Percentiles rank a stretch among this genome's conserved stretches.
Evolutionary conservation across 2,888 invertebrate genomes (phyloP).

Genomic region (Subacronicta megacephala): DNA sequence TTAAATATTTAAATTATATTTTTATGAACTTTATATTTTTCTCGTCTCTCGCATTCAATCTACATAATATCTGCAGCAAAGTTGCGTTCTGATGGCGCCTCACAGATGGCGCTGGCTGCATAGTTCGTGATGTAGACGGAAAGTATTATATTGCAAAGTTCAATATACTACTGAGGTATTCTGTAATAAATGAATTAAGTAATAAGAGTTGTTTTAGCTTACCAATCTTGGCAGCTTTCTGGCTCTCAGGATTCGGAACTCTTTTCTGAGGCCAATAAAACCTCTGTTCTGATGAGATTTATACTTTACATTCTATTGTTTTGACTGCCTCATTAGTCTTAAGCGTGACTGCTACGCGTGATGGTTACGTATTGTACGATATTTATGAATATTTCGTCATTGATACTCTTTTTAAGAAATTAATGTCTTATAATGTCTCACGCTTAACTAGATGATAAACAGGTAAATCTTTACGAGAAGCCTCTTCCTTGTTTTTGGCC

Average conservation of each 20-base stretch:
- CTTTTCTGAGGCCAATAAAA: no score
- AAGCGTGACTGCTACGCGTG: no score
- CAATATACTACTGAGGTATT: background rate
- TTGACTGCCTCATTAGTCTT: no score
- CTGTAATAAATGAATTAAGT: background rate
- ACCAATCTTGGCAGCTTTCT: no score
- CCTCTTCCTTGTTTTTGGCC: constrained; percentile 26
- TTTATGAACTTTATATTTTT: constrained; percentile 55
- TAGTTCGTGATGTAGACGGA: constrained; percentile 16
- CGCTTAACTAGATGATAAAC: background rate
- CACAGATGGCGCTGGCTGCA: constrained; percentile 45
- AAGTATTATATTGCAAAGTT: constrained; percentile 12
- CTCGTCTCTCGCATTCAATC: constrained; percentile 46
- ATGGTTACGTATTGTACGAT: no score
- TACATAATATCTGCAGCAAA: constrained; percentile 54
- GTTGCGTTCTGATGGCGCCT: constrained; percentile 44
- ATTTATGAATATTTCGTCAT: no score
- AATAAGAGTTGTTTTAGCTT: background rate
- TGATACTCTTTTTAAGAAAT: no score
- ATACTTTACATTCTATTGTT: no score
- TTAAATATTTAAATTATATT: constrained; percentile 58
- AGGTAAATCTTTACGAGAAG: constrained; percentile 45
- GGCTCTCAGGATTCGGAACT: no score
- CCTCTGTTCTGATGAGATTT: no score
- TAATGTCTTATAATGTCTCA: no score